A percentile compares a stretch with the other conserved stretches of the same genome.
These are phyloP conservation scores for Australoheros facetus DNA, from an alignment of 2,797 vertebrate genomes.

Conservation along the genomic window DNA sequence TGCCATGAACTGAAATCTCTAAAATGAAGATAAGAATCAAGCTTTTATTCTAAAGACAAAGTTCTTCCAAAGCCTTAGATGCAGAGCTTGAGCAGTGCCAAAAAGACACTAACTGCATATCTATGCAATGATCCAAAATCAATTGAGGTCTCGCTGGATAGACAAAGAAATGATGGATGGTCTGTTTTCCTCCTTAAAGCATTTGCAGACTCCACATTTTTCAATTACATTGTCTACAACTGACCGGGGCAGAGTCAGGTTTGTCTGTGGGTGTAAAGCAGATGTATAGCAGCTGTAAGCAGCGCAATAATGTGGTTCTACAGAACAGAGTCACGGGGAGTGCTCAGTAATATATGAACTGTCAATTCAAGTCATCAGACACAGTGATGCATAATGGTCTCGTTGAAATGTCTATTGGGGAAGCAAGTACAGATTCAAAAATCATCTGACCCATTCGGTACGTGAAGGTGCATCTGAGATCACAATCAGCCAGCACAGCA, in stretches of 20 bases:
- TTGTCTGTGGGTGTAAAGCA: slow-evolving; percentile 45
- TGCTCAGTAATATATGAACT: slow-evolving; percentile 15
- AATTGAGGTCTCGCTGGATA: slow-evolving; percentile 66
- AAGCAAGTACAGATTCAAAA: background rate
- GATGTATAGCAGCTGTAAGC: slow-evolving; percentile 53
- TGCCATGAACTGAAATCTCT: slow-evolving; percentile 50
- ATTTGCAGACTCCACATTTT: slow-evolving; percentile 67
- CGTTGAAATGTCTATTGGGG: background rate
- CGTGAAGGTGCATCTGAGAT: background rate
- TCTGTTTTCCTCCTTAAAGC: slow-evolving; percentile 62
- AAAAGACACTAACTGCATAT: slow-evolving; percentile 64
- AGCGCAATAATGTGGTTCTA: slow-evolving; percentile 36
- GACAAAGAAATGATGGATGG: slow-evolving; percentile 75
- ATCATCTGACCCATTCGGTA: background rate
- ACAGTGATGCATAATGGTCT: background rate
- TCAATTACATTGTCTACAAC: slow-evolving; percentile 63
- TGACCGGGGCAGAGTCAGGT: slow-evolving; percentile 26
- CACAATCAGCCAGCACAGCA: background rate
- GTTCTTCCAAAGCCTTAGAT: slow-evolving; percentile 36
- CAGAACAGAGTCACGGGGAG: slow-evolving; percentile 28
- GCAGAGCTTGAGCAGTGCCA: slow-evolving; percentile 42
- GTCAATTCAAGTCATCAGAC: slow-evolving; percentile 27
- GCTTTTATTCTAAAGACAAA: slow-evolving; percentile 71
- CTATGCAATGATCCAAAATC: slow-evolving; percentile 77
- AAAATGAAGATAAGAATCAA: slow-evolving; percentile 64